Conservation (phyloP, 2,888 invertebrate species). For the Lepeophtheirus nordmannii region DNA sequence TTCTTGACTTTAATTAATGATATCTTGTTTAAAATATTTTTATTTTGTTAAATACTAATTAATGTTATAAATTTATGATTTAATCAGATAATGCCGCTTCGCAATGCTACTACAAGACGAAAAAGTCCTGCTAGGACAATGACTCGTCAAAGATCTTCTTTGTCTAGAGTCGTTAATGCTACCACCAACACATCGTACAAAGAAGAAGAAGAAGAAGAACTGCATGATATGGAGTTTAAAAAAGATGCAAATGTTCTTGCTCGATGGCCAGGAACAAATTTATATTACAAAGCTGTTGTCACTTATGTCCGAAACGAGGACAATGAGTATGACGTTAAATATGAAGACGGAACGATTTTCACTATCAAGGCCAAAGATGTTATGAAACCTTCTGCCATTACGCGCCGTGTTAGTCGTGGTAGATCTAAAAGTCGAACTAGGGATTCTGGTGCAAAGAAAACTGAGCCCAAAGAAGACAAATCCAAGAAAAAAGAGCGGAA, state of each 20-base stretch:
- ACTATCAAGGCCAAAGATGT: conserved; percentile 28
- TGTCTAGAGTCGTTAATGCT: not conserved
- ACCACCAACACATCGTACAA: not conserved
- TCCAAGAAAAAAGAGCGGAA: not conserved
- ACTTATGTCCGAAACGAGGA: conserved; percentile 28
- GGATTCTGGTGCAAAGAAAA: conserved; percentile 24
- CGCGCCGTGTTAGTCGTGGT: conserved; percentile 3
- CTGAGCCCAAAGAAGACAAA: not conserved
- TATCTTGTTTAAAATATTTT: not conserved
- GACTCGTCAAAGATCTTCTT: conserved; percentile 8
- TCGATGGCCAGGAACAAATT: conserved; percentile 30
- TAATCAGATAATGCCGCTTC: not conserved
- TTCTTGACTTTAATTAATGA: no score
- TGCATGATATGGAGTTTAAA: conserved; percentile 17
- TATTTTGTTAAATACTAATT: not conserved
- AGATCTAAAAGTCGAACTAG: conserved; percentile 31
- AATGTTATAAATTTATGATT: not conserved
- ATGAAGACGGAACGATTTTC: conserved; percentile 31
- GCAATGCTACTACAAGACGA: not conserved
- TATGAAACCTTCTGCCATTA: not conserved
- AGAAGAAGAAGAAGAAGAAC: not conserved
- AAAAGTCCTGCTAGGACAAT: conserved; percentile 7
- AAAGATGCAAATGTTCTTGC: conserved; percentile 33
- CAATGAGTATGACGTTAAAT: conserved; percentile 31
- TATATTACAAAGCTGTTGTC: conserved; percentile 28